Percentiles rank a stretch among this genome's conserved stretches.
Evolutionary conservation across 1,140 invertebrate species (phyloP).

Genomic region (Helicoverpa zea): DNA sequence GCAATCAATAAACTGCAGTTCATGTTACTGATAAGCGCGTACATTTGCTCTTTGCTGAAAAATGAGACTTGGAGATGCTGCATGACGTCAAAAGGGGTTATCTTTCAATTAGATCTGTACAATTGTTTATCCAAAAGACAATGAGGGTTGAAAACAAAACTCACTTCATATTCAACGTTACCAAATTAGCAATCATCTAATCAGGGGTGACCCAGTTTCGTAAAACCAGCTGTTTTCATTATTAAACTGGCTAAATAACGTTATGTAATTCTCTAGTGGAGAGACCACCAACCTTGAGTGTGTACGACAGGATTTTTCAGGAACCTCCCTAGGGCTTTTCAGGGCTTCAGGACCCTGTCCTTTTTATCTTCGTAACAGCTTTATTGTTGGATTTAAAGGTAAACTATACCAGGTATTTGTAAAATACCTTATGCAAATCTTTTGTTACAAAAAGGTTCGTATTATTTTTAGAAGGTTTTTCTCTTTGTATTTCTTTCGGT

Average conservation of each 20-base stretch:
- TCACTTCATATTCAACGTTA: conserved; percentile 9
- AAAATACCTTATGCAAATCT: conserved; percentile 2
- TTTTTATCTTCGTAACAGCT: conserved; percentile 10
- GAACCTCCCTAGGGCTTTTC: conserved; percentile 24
- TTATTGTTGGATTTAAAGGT: conserved; percentile 6
- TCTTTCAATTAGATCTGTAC: not conserved
- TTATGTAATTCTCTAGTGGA: conserved; percentile 34
- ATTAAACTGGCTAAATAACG: conserved; percentile 44
- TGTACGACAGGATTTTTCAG: conserved; percentile 36
- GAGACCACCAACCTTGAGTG: conserved; percentile 4
- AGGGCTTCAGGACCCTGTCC: conserved; percentile 1
- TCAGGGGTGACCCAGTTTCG: conserved; percentile 33
- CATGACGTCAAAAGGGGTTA: not conserved
- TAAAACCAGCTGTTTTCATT: conserved; percentile 36
- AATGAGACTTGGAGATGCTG: not conserved
- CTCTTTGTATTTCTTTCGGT: not conserved
- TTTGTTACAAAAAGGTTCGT: not conserved
- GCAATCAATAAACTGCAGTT: conserved; percentile 32
- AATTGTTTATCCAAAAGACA: not conserved
- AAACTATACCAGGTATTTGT: conserved; percentile 27
- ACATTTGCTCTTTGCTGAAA: not conserved
- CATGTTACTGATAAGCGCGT: conserved; percentile 10
- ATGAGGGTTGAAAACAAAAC: not conserved
- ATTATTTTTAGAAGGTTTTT: not conserved
- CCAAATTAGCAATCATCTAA: conserved; percentile 29